phyloP scores from a whole-genome alignment of 2,797 vertebrate genomes.

The Micropoecilia bifurca region DNA sequence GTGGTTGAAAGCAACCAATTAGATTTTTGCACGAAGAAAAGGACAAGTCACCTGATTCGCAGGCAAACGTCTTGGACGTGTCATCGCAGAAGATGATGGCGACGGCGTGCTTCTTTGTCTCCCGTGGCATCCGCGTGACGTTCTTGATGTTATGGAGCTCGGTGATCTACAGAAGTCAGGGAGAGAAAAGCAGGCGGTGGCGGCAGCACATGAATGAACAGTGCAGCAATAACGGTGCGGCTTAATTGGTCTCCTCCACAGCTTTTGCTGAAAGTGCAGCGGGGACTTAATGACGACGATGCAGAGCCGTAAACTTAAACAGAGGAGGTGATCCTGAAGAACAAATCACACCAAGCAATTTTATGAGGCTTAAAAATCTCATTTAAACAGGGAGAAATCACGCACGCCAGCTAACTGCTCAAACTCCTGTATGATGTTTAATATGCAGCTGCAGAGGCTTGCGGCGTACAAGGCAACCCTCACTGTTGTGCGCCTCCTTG shows the following conservation, averaged over 20 bases:
- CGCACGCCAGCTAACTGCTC: not conserved
- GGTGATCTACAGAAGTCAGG: constrained; percentile 89
- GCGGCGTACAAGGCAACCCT: constrained; percentile 10
- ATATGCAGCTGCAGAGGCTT: not conserved
- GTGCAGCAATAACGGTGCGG: constrained; percentile 28
- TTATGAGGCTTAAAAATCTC: constrained; percentile 24
- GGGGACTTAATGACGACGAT: constrained; percentile 38
- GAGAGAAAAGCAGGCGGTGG: constrained; percentile 28
- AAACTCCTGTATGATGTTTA: not conserved
- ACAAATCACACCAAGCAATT: constrained; percentile 36
- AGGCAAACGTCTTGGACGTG: constrained; percentile 97
- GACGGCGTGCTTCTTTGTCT: constrained; percentile 98
- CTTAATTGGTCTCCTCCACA: constrained; percentile 56
- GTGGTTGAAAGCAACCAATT: constrained; percentile 16
- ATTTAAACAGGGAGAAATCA: constrained; percentile 21
- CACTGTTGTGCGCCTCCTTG: constrained; percentile 41
- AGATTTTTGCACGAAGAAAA: constrained; percentile 17
- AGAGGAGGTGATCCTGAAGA: constrained; percentile 25
- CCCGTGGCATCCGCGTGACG: constrained; percentile 95
- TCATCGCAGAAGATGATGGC: constrained; percentile 98
- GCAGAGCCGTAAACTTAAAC: constrained; percentile 34
- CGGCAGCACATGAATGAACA: constrained; percentile 57
- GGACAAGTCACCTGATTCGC: constrained; percentile 93
- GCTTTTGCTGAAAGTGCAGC: constrained; percentile 54
- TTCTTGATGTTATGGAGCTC: constrained; percentile 98